phyloP scores from a whole-genome alignment of 2,113 vertebrate species.

The Sander lucioperca region DNA sequence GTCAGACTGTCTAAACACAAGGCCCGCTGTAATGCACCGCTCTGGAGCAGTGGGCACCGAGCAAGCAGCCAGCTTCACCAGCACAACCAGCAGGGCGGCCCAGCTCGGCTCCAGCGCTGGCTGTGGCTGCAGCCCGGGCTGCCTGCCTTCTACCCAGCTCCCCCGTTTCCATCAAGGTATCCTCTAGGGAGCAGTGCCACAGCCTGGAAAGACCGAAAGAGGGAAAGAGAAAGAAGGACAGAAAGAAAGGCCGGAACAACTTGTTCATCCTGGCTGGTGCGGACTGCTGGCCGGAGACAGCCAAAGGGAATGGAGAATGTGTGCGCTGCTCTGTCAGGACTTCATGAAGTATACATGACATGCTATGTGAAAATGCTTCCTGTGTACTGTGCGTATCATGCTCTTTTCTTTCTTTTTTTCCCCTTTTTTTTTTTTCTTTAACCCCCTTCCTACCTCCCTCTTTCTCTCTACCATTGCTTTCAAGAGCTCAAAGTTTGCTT shows the following conservation, averaged over 20 bases:
- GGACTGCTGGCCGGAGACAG: slow-evolving; percentile 75
- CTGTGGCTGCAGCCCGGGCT: slow-evolving; percentile 5
- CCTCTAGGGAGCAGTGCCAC: slow-evolving; percentile 44
- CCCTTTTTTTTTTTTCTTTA: slow-evolving; percentile 40
- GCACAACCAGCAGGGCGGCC: slow-evolving; percentile 53
- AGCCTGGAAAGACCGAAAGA: slow-evolving; percentile 36
- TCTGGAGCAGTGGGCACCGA: slow-evolving; percentile 58
- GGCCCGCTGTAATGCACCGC: slow-evolving; percentile 52
- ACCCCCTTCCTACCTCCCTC: slow-evolving; percentile 40
- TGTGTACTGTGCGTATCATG: slow-evolving; percentile 74
- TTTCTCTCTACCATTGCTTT: slow-evolving; percentile 61
- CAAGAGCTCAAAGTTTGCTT: slow-evolving; percentile 78
- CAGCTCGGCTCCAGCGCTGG: slow-evolving; percentile 24
- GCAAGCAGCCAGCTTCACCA: slow-evolving; percentile 51
- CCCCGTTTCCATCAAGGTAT: slow-evolving; percentile 37
- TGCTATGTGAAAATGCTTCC: slow-evolving; percentile 83
- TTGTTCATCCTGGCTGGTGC: slow-evolving; percentile 75
- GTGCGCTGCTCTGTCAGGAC: slow-evolving; percentile 75
- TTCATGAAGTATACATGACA: slow-evolving; percentile 85
- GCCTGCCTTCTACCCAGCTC: slow-evolving; percentile 28
- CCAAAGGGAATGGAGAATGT: slow-evolving; percentile 81
- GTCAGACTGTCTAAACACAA: slow-evolving; percentile 80
- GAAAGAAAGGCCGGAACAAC: slow-evolving; percentile 69
- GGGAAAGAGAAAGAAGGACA: slow-evolving; percentile 42
- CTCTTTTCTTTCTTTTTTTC: slow-evolving; percentile 32